Conservation (phyloP, 2,888 invertebrate genomes). For the Pyrrhosoma nymphula region DNA sequence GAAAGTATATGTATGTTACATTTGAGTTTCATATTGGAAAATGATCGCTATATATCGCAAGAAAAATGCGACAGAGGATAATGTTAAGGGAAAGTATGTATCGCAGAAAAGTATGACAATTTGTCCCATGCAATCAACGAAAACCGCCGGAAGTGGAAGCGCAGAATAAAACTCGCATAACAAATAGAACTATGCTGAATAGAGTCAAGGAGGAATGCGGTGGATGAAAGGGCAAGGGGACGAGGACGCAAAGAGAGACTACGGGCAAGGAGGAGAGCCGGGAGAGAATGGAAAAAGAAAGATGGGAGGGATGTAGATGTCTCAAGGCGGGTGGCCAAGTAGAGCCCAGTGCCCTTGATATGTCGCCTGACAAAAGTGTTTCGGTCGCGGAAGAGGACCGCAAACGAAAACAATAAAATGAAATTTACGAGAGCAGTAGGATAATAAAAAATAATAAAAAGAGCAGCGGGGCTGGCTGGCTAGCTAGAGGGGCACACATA, state of each 20-base stretch:
- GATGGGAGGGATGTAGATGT: background rate
- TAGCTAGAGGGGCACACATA: slow-evolving; percentile 27
- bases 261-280: background rate
- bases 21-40: no score
- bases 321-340: slow-evolving; percentile 37
- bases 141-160: background rate
- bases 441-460: background rate
- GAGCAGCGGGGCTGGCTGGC: background rate
- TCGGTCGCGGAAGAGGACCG: slow-evolving; percentile 54
- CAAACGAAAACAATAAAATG: slow-evolving; percentile 61
- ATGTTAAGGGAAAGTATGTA: no score
- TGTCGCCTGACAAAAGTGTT: slow-evolving; percentile 66
- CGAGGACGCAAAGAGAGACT: background rate
- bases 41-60: no score
- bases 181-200: slow-evolving; percentile 9
- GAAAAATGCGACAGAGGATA: no score
- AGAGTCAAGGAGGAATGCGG: background rate
- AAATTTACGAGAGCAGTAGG: slow-evolving; percentile 60
- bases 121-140: background rate
- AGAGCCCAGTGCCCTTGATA: slow-evolving; percentile 53
- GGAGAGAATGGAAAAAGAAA: background rate
- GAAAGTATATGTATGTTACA: no score
- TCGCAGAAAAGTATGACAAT: background rate
- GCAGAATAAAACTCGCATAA: background rate
- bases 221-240: background rate